Percentiles rank a stretch among this genome's conserved stretches.
phyloP scores from a whole-genome alignment of 2,113 vertebrate genomes.

The Microtus ochrogaster region DNA sequence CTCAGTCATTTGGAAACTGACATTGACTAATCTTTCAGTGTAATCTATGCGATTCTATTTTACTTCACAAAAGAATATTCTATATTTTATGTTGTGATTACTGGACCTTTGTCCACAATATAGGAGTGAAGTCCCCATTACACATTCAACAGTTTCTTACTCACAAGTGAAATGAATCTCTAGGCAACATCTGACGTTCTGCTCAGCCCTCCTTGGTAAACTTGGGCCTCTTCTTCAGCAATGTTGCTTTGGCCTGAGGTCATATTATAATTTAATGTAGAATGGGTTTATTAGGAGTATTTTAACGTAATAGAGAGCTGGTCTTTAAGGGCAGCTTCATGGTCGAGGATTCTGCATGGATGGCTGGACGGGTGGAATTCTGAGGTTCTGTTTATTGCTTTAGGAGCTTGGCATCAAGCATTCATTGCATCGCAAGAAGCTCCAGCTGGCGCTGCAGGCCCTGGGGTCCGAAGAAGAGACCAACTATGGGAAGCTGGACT shows the following conservation, averaged over 20 bases:
- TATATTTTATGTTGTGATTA: neutral
- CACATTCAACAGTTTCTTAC: neutral
- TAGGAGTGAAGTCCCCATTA: neutral
- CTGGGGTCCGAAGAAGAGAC: slow-evolving; percentile 97
- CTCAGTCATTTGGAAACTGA: slow-evolving; percentile 8
- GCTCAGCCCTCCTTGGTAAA: neutral
- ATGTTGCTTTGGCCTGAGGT: neutral
- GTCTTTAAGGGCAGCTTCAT: neutral
- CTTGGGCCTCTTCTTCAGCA: neutral
- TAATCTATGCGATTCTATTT: neutral
- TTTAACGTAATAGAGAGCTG: neutral
- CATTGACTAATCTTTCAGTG: neutral
- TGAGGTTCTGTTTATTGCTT: slow-evolving; percentile 38
- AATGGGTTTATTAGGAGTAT: neutral
- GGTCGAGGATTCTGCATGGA: neutral
- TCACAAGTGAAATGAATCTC: neutral
- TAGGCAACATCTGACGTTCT: neutral
- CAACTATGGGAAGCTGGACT: slow-evolving; percentile 96
- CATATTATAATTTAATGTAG: neutral
- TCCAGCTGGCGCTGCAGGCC: slow-evolving; percentile 96
- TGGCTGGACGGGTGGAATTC: neutral
- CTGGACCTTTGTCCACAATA: slow-evolving; percentile 8
- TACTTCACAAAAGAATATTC: neutral
- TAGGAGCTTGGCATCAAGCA: slow-evolving; percentile 98
- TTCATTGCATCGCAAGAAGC: slow-evolving; percentile 95